These are phyloP conservation scores for Rhincodon typus DNA, from an alignment of 2,797 vertebrate genomes.

Conservation along the genomic window DNA sequence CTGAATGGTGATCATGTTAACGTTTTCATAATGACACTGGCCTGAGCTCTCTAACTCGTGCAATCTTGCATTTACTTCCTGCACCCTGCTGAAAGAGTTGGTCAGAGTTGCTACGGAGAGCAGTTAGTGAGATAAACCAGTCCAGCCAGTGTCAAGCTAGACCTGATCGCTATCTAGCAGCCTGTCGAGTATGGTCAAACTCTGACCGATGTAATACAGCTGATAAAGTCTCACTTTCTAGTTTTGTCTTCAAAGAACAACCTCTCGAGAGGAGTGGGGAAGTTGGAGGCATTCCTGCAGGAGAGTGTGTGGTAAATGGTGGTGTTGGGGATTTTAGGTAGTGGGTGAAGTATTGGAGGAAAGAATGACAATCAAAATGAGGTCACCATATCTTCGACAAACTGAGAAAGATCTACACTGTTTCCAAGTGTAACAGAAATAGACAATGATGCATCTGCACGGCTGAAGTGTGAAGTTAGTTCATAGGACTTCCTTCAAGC, in stretches of 20 bases:
- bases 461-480: neutral
- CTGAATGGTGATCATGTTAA: neutral
- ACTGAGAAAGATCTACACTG: neutral
- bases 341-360: neutral
- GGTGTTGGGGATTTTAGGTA: too few species aligned
- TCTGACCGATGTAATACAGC: neutral
- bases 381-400: neutral
- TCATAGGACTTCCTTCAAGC: neutral
- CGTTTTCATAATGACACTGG: neutral
- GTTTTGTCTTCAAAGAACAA: too few species aligned
- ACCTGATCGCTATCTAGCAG: neutral
- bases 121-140: too few species aligned
- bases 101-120: neutral
- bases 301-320: neutral
- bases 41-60: too few species aligned
- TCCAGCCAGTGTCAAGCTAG: neutral
- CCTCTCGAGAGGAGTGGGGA: neutral
- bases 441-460: neutral
- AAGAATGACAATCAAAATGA: neutral
- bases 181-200: neutral
- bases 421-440: neutral
- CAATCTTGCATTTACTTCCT: too few species aligned
- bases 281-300: neutral
- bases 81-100: neutral
- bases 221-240: neutral